These are phyloP conservation scores for Melinaea marsaeus DNA, from an alignment of 2,888 invertebrate genomes.

Conservation along the genomic window DNA sequence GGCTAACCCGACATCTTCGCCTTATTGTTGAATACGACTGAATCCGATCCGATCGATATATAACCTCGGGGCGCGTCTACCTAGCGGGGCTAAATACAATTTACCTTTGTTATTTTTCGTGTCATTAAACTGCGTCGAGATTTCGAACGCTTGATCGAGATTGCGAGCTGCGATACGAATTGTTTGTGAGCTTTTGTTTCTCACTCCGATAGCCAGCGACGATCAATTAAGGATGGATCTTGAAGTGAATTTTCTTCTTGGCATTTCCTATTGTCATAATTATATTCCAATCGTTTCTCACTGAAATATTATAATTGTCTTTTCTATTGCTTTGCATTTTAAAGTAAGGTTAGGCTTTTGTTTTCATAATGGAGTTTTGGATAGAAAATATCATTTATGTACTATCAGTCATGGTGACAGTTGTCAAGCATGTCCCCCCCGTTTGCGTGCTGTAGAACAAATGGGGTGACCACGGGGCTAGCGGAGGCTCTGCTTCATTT, in stretches of 20 bases:
- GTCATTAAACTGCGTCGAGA: constrained; percentile 78
- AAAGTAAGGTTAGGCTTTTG: neutral
- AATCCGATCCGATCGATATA: constrained; percentile 63
- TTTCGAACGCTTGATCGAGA: constrained; percentile 74
- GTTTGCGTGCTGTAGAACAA: constrained; percentile 62
- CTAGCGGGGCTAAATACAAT: constrained; percentile 74
- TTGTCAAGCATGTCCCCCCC: constrained; percentile 55
- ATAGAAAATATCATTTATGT: constrained; percentile 38
- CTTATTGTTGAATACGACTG: constrained; percentile 54
- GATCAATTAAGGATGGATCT: constrained; percentile 75
- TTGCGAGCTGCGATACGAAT: constrained; percentile 75
- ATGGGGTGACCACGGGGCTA: constrained; percentile 54
- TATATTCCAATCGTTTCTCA: constrained; percentile 37
- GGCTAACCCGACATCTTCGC: constrained; percentile 59
- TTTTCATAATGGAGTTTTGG: constrained; percentile 6
- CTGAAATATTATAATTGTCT: neutral
- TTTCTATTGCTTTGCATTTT: neutral
- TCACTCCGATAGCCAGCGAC: constrained; percentile 67
- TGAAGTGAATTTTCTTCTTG: constrained; percentile 68
- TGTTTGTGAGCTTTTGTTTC: constrained; percentile 77
- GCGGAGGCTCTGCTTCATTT: constrained; percentile 66
- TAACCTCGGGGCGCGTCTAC: constrained; percentile 62
- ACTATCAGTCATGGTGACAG: constrained; percentile 53
- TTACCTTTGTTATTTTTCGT: constrained; percentile 79
- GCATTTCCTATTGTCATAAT: constrained; percentile 58